A percentile compares a stretch with the other conserved stretches of the same genome.
These are phyloP conservation scores for Xiphophorus hellerii DNA, from an alignment of 2,113 vertebrate genomes.

Conservation along the genomic window DNA sequence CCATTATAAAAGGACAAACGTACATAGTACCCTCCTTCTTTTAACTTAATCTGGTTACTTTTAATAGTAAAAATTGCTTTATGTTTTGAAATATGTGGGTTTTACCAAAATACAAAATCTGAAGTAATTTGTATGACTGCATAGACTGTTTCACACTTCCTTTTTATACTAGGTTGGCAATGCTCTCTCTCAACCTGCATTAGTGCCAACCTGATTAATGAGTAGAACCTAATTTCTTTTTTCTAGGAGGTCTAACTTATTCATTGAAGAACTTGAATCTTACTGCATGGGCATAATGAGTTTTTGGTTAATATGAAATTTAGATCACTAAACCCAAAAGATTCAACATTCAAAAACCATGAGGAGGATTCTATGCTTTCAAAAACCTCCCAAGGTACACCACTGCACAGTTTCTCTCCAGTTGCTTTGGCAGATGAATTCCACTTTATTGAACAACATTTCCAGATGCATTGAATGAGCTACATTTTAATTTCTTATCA, in stretches of 20 bases:
- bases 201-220: not conserved
- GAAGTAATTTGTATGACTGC: not conserved
- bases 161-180: not conserved
- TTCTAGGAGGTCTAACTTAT: not conserved
- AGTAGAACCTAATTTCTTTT: not conserved
- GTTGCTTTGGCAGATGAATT: not conserved
- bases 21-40: too few species aligned
- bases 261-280: not conserved
- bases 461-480: not conserved
- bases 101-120: not conserved
- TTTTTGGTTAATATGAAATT: not conserved
- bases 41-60: not conserved
- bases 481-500: not conserved
- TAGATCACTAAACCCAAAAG: not conserved
- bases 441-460: not conserved
- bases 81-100: not conserved
- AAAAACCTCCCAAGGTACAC: not conserved
- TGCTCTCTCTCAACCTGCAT: not conserved
- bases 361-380: not conserved
- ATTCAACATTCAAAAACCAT: not conserved
- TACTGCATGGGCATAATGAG: not conserved
- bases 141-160: not conserved
- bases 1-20: too few species aligned
- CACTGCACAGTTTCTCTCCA: not conserved
- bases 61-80: not conserved